Base-by-base conservation (phyloP, 2,888 invertebrate species). In the Chrysolina americana region DNA sequence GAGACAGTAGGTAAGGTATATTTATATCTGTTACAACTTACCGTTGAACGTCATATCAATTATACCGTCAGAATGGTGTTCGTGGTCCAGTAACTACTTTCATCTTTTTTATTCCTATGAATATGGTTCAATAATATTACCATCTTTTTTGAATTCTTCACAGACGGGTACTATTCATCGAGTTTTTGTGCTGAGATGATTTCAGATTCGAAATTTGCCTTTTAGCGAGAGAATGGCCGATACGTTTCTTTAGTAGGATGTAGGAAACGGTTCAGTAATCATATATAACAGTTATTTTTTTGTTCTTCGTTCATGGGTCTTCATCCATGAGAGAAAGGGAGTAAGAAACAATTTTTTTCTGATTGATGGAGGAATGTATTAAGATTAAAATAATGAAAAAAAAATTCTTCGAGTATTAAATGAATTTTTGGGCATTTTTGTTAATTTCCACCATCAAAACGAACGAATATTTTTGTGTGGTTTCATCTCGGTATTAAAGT, bases 201-300 rank as follows among this genome's bases (percentile, higher is more conserved):
- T 4, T 53, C 53, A 53, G 19, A 11, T 53, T 19, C 10, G 21
- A 53, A 53, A 53, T 53, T 53, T 53, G 53, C 53, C 21, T 53
- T 21, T 17, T 50, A 2, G 21, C 19, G 4, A 53, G 17, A 21
- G 11, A 53, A 21, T 19, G 4, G 21, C 17, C 17, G 5, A 21
- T 17, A n/a, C 9, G 11, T 21, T 53, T 44, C 2, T 44, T 36
- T 8, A 36, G 36, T 36, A 36, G 6, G 48, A 48, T 17, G 17
- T 17, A 48, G 8, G 48, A 48, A n/a, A 48, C 48, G 48, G 48
- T 48, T 17, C 48, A 48, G 47, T 8, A 47, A 47, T n/a, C n/a
- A 47, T 47, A 6, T 6, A 47, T 47, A 47, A 47, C n/a, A n/a
- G 28, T 28, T 28, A 8, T 36, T 36, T 36, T 36, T 5, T 47